Evolutionary conservation across 2,888 invertebrate genomes (phyloP).

Genomic region (Nephrotoma appendiculata): DNA sequence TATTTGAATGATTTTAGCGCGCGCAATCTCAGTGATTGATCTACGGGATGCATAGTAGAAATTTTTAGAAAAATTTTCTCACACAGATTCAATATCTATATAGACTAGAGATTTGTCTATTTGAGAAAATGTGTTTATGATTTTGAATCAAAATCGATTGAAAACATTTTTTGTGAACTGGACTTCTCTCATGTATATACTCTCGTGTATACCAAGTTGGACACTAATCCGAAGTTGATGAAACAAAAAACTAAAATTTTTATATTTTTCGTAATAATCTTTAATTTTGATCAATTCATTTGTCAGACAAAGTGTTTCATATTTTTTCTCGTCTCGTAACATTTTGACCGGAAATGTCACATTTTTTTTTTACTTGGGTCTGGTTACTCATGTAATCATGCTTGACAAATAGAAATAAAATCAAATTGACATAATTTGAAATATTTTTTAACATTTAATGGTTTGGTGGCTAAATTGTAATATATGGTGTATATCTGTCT

Average conservation of each 20-base stretch:
- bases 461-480: not conserved
- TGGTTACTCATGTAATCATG: not conserved
- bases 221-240: slow-evolving; percentile 2
- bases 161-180: not conserved
- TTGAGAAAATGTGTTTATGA: not conserved
- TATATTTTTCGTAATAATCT: not conserved
- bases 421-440: not conserved
- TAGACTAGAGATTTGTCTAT: too few relatives aligned
- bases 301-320: slow-evolving; percentile 1
- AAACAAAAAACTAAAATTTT: not conserved
- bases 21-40: not conserved
- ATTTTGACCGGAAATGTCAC: slow-evolving; percentile 3
- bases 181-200: not conserved
- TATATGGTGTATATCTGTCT: not conserved
- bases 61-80: not conserved
- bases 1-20: not conserved
- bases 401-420: not conserved
- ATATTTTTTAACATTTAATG: not conserved
- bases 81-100: not conserved
- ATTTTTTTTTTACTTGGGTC: not conserved
- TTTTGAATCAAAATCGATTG: not conserved
- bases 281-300: slow-evolving; percentile 1
- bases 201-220: not conserved
- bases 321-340: not conserved
- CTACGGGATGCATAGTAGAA: not conserved